A percentile compares a stretch with the other conserved stretches of the same genome.
Conservation (phyloP, 2,888 invertebrate species). For the Coelogynopora nodosa region DNA sequence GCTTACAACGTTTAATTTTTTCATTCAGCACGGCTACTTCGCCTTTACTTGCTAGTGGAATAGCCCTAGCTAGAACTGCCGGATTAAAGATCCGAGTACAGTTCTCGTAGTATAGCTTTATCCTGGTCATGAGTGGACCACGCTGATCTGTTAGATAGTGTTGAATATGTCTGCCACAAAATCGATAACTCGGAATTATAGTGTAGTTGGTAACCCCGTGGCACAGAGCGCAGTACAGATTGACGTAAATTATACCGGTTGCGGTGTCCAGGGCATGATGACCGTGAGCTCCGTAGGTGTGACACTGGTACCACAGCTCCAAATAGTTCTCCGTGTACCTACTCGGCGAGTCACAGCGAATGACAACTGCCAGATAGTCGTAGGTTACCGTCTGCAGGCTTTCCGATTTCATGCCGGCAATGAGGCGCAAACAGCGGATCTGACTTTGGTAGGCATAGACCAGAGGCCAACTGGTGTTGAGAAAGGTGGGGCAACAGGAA, state of each 20-base stretch:
- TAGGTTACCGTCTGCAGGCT: background rate
- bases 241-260: background rate
- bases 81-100: background rate
- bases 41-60: background rate
- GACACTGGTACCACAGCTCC: background rate
- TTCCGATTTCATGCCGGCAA: background rate
- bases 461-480: background rate
- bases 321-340: background rate
- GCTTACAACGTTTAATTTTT: background rate
- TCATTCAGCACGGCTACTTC: background rate
- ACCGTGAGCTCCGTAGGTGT: background rate
- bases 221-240: background rate
- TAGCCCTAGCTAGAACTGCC: background rate
- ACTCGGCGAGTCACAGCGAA: background rate
- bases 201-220: background rate
- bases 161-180: background rate
- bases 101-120: background rate
- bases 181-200: background rate
- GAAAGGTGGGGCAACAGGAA: background rate
- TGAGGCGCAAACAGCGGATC: background rate
- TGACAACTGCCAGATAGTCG: background rate
- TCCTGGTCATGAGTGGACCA: background rate
- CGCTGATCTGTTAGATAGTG: background rate
- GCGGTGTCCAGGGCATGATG: background rate
- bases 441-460: background rate